Base-by-base conservation (phyloP, 2,113 vertebrate genomes). In the Amphiprion percula region DNA sequence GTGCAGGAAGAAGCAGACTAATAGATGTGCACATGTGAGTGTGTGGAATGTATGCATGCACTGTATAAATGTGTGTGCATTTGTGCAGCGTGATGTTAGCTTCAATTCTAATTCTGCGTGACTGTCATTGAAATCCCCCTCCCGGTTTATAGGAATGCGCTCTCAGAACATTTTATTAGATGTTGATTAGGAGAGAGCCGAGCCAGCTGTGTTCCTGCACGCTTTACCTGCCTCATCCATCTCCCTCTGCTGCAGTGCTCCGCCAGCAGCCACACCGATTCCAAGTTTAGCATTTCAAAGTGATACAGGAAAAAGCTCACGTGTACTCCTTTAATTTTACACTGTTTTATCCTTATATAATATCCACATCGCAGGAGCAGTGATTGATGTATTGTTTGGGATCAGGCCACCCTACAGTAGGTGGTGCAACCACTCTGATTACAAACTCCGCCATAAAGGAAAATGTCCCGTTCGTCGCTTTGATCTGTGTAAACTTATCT, bases 271-370 rank as follows among this genome's bases (percentile, higher is more conserved):
- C 11, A 19, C 82, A 49, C 53, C 74, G 76, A 88, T 50, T 87
- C 53, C 46, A 64, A 61, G 37, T 90, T 88, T 90, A 83, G 68
- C 86, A 88, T 88, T 92, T 94, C 85, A 90, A 88, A 91, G 89
- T 39, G 37, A 74, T 33, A 24, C 28, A 15, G 49, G 41, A 59
- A 73, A 86, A 72, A 49, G 65, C 71, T 74, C 21, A 26, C 6
- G 47, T 47, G 9, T 53, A 47, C 68, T 55, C 52, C 46, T 83
- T 88, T 86, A 59, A 88, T 84, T 87, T 67, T 28, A 58, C 47
- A 68, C 62, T 39, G 47, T 69, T 87, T 79, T 85, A 77, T 87
- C 65, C 60, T 72, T 50, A 74, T 82, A 68, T 53, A 61, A 24
- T 50, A 30, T 39, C n/a, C 24, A 65, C 14, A 30, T 28, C 24